These are phyloP conservation scores for Lysandra coridon DNA, from an alignment of 2,888 invertebrate genomes.

Conservation along the genomic window DNA sequence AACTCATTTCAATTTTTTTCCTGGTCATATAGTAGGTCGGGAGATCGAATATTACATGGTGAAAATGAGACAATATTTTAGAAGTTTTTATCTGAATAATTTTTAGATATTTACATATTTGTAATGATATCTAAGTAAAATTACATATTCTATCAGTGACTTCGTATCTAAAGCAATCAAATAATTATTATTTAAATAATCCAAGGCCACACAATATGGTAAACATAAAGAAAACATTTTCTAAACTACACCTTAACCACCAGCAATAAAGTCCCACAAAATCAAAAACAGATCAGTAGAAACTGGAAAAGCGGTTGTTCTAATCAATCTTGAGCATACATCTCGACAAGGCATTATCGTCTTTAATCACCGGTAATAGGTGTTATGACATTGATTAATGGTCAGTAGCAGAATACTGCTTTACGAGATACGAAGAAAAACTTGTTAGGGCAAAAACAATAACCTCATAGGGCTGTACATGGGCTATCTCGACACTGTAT, in stretches of 20 bases:
- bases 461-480: neutral
- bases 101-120: too few species aligned
- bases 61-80: too few species aligned
- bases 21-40: too few species aligned
- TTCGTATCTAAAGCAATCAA: neutral
- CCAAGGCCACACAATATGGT: conserved; percentile 39
- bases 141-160: neutral
- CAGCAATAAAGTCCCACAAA: conserved; percentile 37
- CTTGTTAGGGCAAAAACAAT: conserved; percentile 21
- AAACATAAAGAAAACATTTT: neutral
- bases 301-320: conserved; percentile 53
- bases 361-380: conserved; percentile 41
- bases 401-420: conserved; percentile 32
- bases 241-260: conserved; percentile 37
- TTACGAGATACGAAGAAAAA: conserved; percentile 14
- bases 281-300: conserved; percentile 53
- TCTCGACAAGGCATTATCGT: conserved; percentile 42
- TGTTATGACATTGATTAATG: conserved; percentile 39
- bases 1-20: too few species aligned
- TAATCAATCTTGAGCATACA: conserved; percentile 50
- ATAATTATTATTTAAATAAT: conserved; percentile 33
- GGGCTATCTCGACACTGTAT: conserved; percentile 17
- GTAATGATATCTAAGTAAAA: too few species aligned
- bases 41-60: too few species aligned
- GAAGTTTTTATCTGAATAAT: too few species aligned